Percentiles rank a stretch among this genome's conserved stretches.
phyloP scores from a whole-genome alignment of 2,113 vertebrate species.

The Tychaedon coryphoeus region DNA sequence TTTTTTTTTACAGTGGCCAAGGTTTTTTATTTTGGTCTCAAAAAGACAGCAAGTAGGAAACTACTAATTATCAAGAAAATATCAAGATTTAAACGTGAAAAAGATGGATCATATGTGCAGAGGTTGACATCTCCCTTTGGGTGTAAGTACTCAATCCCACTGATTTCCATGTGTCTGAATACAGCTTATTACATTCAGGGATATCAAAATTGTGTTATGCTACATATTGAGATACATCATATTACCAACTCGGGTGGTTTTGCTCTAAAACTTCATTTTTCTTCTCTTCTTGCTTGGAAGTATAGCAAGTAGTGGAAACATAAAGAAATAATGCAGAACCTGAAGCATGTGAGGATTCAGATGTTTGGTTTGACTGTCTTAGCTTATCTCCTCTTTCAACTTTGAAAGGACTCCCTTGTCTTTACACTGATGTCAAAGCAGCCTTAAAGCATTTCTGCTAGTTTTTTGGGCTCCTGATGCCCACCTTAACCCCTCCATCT shows the following conservation, averaged over 20 bases:
- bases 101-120: not conserved
- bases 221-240: not conserved
- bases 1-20: not conserved
- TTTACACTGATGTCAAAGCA: not conserved
- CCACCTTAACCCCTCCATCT: not conserved
- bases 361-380: not conserved
- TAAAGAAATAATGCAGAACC: not conserved
- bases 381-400: not conserved
- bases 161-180: not conserved
- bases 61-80: not conserved
- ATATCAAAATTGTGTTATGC: not conserved
- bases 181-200: not conserved
- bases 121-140: not conserved
- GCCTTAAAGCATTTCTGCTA: not conserved
- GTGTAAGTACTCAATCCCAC: not conserved
- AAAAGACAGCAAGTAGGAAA: not conserved
- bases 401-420: not conserved
- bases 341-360: not conserved
- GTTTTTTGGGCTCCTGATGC: not conserved
- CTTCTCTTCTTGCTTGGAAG: not conserved
- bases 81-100: not conserved
- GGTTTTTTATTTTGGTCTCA: not conserved
- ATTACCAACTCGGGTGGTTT: not conserved
- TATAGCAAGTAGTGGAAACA: not conserved
- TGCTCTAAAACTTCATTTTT: not conserved